Base-by-base conservation (phyloP, 1,140 invertebrate genomes). In the Apis dorsata region DNA sequence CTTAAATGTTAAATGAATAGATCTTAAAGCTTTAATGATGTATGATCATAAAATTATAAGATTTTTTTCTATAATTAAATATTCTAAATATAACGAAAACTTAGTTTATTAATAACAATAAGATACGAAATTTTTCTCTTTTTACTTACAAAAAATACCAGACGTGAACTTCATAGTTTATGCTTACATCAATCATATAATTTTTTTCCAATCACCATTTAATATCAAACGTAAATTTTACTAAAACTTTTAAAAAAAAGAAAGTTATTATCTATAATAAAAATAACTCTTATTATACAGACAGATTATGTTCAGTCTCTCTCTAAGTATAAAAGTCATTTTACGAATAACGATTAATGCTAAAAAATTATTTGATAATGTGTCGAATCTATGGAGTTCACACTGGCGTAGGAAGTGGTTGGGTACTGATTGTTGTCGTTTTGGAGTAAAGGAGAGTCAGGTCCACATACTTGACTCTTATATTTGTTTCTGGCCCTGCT, bases 371-470 rank as follows among this genome's bases (percentile, higher is more conserved):
- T 53, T 44, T 71, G 85, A 71, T 81, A 75, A 84, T 85, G 28
- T 71, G 76, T 84, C 76, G 66, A 74, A 70, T 90, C 84, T 34
- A 53, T 79, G 55, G 69, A 68, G 68, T 90, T 92, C 91, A 94
- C 89, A 93, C 93, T 94, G 91, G 93, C 91, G 93, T 94, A 94
- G 92, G 93, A 93, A 92, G 92, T 93, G 88, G 91, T 92, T 90
- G 91, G 91, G 87, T 85, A 82, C 90, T 91, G 89, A 80, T 84
- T 69, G 86, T 90, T 88, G 90, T 92, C 76, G 82, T 90, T 90
- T 88, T 90, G 87, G 90, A 94, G 92, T 85, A 94, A 89, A 91
- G 93, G 92, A 90, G 91, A 88, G 83, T 91, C 84, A 73, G 90
- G 85, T 79, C 90, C 86, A 85, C 90, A 71, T 83, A 77, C 63